Conservation (phyloP, 2,113 vertebrate genomes). For the Ammodramus savannarum region DNA sequence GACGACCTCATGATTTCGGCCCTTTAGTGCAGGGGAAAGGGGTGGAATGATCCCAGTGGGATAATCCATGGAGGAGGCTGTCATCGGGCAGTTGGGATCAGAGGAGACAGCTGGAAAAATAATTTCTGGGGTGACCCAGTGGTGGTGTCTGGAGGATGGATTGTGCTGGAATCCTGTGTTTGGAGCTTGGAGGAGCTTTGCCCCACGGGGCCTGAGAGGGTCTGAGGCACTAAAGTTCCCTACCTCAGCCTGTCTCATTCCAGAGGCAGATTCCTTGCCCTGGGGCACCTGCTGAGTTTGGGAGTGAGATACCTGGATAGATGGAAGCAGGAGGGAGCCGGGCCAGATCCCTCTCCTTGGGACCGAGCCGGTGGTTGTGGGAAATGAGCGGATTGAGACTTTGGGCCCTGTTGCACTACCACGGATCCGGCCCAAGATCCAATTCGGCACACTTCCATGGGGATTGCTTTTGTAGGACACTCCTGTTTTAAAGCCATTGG, state of each 20-base stretch:
- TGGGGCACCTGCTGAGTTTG: constrained; percentile 40
- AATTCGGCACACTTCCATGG: not conserved
- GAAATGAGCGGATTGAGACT: constrained; percentile 35
- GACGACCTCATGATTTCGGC: constrained; percentile 80
- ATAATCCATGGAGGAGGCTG: not conserved
- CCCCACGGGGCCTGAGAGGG: not conserved
- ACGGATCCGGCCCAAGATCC: constrained; percentile 27
- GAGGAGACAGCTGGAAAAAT: not conserved
- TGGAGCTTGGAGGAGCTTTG: constrained; percentile 12
- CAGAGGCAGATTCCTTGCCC: constrained; percentile 37
- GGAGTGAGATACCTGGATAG: not conserved
- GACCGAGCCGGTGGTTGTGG: not conserved
- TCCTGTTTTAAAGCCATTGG: constrained; percentile 62
- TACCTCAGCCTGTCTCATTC: constrained; percentile 72
- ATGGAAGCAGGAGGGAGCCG: not conserved
- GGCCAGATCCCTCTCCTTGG: not conserved
- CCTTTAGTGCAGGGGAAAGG: constrained; percentile 67
- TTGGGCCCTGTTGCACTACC: constrained; percentile 64
- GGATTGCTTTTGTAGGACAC: constrained; percentile 18
- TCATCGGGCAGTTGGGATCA: not conserved
- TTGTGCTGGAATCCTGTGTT: constrained; percentile 30
- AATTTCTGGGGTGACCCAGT: constrained; percentile 21
- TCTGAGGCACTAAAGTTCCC: constrained; percentile 48
- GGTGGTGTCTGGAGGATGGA: not conserved
- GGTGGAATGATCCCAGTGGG: constrained; percentile 27